Percentiles rank a stretch among this genome's conserved stretches.
phyloP scores from a whole-genome alignment of 2,888 invertebrate genomes.

The Microplitis deprimator region DNA sequence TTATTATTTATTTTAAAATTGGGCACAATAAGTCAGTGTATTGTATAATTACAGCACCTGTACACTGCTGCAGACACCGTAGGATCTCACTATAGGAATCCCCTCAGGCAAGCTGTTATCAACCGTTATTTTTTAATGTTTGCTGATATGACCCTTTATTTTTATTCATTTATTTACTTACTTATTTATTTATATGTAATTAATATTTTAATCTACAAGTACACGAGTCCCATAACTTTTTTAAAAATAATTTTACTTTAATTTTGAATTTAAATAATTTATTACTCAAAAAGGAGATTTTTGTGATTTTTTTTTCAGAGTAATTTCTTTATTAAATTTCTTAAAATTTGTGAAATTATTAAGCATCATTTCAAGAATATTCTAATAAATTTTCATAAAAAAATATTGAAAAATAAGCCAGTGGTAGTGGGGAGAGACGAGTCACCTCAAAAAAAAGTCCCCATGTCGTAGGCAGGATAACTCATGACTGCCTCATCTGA shows the following conservation, averaged over 20 bases:
- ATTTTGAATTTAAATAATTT: slow-evolving; percentile 42
- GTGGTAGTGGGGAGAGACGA: too few relatives aligned
- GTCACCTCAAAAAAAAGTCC: too few relatives aligned
- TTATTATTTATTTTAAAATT: slow-evolving; percentile 53
- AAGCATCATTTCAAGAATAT: too few relatives aligned
- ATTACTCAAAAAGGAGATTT: too few relatives aligned
- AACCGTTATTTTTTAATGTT: slow-evolving; percentile 67
- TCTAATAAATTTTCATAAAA: too few relatives aligned
- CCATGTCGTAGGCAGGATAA: too few relatives aligned
- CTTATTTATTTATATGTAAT: slow-evolving; percentile 51
- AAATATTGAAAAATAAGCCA: too few relatives aligned
- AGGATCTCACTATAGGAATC: slow-evolving; percentile 80
- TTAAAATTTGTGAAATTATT: too few relatives aligned
- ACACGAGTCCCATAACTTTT: slow-evolving; percentile 9
- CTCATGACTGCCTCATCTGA: too few relatives aligned
- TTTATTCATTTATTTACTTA: slow-evolving; percentile 49
- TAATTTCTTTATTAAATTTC: too few relatives aligned
- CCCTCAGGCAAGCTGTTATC: slow-evolving; percentile 81
- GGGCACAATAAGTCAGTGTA: slow-evolving; percentile 64
- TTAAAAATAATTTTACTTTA: not conserved
- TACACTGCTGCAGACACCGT: slow-evolving; percentile 76
- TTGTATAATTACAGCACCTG: slow-evolving; percentile 83
- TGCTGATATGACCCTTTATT: slow-evolving; percentile 52
- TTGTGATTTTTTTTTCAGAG: too few relatives aligned
- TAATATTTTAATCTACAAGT: slow-evolving; percentile 51